Evolutionary conservation across 2,797 vertebrate genomes (phyloP).

Genomic region (Catostomus latipinnis): DNA sequence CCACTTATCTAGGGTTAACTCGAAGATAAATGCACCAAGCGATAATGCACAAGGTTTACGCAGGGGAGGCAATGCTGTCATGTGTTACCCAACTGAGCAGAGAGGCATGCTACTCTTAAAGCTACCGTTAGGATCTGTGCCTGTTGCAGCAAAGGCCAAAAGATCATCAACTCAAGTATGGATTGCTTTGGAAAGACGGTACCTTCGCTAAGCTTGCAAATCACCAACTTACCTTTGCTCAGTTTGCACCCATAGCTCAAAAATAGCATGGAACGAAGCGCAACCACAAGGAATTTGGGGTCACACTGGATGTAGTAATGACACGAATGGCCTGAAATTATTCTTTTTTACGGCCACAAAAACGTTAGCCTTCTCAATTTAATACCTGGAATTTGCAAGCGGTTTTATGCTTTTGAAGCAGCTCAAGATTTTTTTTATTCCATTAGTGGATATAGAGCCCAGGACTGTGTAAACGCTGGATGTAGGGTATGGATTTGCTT

Average conservation of each 20-base stretch:
- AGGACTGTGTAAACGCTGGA: constrained; percentile 19
- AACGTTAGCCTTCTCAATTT: constrained; percentile 57
- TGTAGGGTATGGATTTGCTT: constrained; percentile 38
- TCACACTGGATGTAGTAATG: constrained; percentile 37
- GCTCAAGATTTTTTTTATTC: constrained; percentile 67
- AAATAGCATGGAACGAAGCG: constrained; percentile 11
- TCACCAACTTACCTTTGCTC: not conserved
- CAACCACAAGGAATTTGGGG: constrained; percentile 38
- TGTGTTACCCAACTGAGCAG: constrained; percentile 54
- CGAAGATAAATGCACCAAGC: constrained; percentile 56
- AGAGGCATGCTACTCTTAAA: constrained; percentile 19
- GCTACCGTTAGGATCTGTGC: not conserved
- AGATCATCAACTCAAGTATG: not conserved
- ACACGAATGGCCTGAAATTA: constrained; percentile 60
- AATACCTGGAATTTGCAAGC: constrained; percentile 61
- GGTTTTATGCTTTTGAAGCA: constrained; percentile 58
- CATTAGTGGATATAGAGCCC: constrained; percentile 61
- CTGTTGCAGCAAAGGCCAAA: constrained; percentile 3
- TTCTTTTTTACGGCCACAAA: constrained; percentile 50
- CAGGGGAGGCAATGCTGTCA: constrained; percentile 49
- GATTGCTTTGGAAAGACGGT: constrained; percentile 11
- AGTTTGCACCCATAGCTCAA: not conserved
- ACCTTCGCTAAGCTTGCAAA: not conserved
- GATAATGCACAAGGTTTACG: constrained; percentile 44
- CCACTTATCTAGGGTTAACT: constrained; percentile 63